Percentiles rank a stretch among this genome's conserved stretches.
phyloP scores from a whole-genome alignment of 2,113 vertebrate species.

The Carlito syrichta region DNA sequence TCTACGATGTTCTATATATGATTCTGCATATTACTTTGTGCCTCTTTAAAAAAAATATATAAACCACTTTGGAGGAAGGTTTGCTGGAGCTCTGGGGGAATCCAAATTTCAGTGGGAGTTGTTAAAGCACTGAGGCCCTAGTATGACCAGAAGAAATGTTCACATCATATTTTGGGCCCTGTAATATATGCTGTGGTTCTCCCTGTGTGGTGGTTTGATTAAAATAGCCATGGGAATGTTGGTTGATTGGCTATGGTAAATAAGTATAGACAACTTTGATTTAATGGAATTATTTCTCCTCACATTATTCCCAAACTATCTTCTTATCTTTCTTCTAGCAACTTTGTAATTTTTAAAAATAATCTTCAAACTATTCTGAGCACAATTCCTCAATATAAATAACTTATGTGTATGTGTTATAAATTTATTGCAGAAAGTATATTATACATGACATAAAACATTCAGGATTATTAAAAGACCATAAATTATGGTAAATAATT shows the following conservation, averaged over 20 bases:
- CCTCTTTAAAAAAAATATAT: slow-evolving; percentile 28
- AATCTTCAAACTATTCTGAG: not conserved
- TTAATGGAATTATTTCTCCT: not conserved
- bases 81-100: slow-evolving; percentile 30
- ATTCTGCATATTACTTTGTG: not conserved
- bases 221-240: not conserved
- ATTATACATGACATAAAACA: not conserved
- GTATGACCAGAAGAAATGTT: not conserved
- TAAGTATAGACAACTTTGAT: not conserved
- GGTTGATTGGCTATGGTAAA: not conserved
- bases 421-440: not conserved
- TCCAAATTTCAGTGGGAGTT: slow-evolving; percentile 48
- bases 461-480: not conserved
- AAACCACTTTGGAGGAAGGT: not conserved
- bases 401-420: not conserved
- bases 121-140: not conserved
- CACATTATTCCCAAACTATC: not conserved
- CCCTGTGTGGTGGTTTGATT: not conserved
- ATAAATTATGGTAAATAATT: not conserved
- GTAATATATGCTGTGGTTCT: not conserved
- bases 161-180: not conserved
- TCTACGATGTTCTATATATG: not conserved
- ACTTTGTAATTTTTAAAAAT: not conserved
- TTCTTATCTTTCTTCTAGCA: not conserved
- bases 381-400: not conserved